Conservation (phyloP, 1,140 invertebrate species). For the Trichoplusia ni region DNA sequence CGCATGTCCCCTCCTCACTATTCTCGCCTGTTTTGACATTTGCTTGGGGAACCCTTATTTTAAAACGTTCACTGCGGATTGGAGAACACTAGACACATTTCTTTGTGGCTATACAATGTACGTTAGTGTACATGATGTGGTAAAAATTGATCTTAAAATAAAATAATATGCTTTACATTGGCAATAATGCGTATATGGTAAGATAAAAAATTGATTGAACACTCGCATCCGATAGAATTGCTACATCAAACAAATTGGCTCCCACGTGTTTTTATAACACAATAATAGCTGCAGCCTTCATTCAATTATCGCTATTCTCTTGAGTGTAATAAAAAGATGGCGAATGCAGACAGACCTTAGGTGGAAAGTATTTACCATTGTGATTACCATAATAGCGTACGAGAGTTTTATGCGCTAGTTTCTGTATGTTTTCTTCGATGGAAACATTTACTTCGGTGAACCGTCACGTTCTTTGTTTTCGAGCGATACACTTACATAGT, state of each 20-base stretch:
- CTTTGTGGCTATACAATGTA: not conserved
- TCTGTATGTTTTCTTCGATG: not conserved
- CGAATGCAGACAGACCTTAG: constrained; percentile 5
- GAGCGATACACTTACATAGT: too few species aligned
- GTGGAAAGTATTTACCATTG: constrained; percentile 9
- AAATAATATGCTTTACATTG: not conserved
- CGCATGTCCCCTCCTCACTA: constrained; percentile 62
- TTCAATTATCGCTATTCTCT: constrained; percentile 16
- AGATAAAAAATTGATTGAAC: not conserved
- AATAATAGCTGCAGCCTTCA: not conserved
- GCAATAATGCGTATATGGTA: not conserved
- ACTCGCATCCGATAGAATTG: not conserved
- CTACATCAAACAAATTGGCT: constrained; percentile 14
- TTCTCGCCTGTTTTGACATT: constrained; percentile 74
- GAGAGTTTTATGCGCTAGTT: not conserved
- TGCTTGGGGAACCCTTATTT: constrained; percentile 37
- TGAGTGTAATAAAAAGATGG: constrained; percentile 1
- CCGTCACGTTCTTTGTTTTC: not conserved
- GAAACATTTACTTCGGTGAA: not conserved
- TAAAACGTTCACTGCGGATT: constrained; percentile 41
- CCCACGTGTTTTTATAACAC: constrained; percentile 13
- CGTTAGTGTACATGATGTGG: not conserved
- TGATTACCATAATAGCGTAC: not conserved
- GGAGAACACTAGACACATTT: constrained; percentile 1
- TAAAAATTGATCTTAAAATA: not conserved